Percentiles rank a stretch among this genome's conserved stretches.
These are phyloP conservation scores for Phytoseiulus persimilis DNA, from an alignment of 2,888 invertebrate species.

Conservation along the genomic window DNA sequence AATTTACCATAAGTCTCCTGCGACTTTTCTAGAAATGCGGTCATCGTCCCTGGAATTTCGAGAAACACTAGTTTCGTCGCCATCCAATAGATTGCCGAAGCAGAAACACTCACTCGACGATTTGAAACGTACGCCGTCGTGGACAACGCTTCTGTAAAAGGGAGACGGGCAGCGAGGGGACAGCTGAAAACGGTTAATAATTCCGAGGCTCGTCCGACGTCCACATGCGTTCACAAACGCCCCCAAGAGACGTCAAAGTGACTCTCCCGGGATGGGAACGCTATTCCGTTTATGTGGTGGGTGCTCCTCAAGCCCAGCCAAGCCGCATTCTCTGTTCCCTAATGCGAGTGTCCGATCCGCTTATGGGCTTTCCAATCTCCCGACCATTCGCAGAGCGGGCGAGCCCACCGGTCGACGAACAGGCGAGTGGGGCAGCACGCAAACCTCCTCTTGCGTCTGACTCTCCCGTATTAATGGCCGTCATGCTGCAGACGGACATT, in stretches of 20 bases:
- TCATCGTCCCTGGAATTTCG: no score
- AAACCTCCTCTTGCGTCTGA: neutral
- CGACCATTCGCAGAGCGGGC: neutral
- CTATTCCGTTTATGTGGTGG: neutral
- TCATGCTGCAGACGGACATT: neutral
- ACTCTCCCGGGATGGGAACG: neutral
- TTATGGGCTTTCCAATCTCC: neutral
- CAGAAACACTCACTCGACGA: no score
- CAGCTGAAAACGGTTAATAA: neutral
- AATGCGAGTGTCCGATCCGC: slow-evolving; percentile 5
- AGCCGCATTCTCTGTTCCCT: slow-evolving; percentile 5
- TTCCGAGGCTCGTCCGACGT: neutral
- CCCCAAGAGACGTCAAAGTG: neutral
- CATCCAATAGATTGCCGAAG: no score
- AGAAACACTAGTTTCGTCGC: no score
- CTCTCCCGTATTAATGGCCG: neutral
- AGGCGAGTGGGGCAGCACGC: neutral
- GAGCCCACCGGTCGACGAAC: neutral
- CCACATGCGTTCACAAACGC: neutral
- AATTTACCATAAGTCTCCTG: no score
- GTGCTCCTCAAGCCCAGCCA: neutral
- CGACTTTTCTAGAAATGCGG: no score
- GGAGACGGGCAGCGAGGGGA: neutral
- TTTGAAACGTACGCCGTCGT: no score
- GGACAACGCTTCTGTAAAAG: neutral